Percentiles rank a stretch among this genome's conserved stretches.
phyloP scores from a whole-genome alignment of 1,140 invertebrate genomes.

The Macrobrachium rosenbergii region DNA sequence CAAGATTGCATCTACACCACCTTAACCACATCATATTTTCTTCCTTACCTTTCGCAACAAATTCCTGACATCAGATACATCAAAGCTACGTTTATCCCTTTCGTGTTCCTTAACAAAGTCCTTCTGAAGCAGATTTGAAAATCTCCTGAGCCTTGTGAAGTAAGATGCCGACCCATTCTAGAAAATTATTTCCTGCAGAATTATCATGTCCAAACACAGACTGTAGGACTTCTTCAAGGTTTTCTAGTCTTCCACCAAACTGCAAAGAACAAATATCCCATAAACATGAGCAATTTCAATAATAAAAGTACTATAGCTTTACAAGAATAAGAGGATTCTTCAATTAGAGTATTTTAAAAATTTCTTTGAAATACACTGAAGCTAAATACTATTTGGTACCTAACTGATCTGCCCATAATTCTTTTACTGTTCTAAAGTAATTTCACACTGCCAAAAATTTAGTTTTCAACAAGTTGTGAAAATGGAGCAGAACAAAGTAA shows the following conservation, averaged over 20 bases:
- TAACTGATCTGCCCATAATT: not conserved
- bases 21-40: too few relatives aligned
- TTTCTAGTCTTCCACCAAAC: conserved; percentile 31
- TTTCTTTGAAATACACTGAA: too few relatives aligned
- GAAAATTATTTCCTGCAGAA: not conserved
- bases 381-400: not conserved
- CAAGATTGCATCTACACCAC: too few relatives aligned
- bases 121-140: conserved; percentile 10
- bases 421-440: not conserved
- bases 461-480: too few relatives aligned
- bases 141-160: conserved; percentile 12
- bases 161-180: not conserved
- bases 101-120: conserved; percentile 17
- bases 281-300: not conserved
- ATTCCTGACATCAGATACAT: not conserved
- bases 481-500: too few relatives aligned
- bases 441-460: too few relatives aligned
- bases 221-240: conserved; percentile 8
- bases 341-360: too few relatives aligned
- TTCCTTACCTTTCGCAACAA: not conserved
- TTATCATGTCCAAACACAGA: conserved; percentile 16
- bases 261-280: not conserved
- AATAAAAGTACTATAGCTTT: too few relatives aligned
- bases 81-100: conserved; percentile 23
- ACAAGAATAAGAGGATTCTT: too few relatives aligned